Percentiles rank a stretch among this genome's conserved stretches.
These are phyloP conservation scores for Pteromalus puparum DNA, from an alignment of 1,140 invertebrate species.

Conservation along the genomic window DNA sequence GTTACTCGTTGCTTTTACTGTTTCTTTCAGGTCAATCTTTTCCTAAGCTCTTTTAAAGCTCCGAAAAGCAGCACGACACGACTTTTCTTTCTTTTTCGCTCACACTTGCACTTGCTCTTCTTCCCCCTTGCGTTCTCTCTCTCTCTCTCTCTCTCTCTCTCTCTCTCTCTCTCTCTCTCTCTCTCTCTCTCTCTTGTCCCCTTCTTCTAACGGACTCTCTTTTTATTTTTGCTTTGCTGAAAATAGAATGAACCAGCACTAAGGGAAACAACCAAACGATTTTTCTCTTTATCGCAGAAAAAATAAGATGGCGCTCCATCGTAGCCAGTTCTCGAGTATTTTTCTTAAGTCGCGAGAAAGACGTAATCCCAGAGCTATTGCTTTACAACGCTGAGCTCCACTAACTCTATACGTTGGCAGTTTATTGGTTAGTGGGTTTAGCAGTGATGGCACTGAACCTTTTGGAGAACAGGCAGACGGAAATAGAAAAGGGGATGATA, in stretches of 20 bases:
- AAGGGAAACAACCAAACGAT: background rate
- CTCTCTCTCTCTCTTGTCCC: background rate
- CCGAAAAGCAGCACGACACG: background rate
- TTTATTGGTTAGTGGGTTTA: conserved; percentile 3
- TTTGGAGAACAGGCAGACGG: background rate
- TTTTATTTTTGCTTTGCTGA: background rate
- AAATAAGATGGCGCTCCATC: conserved; percentile 6
- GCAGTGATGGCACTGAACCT: background rate
- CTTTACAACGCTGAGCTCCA: background rate
- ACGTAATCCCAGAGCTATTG: background rate
- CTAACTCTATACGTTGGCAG: background rate
- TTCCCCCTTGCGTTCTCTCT: background rate
- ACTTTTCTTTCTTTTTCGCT: background rate
- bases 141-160: background rate
- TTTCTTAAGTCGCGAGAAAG: background rate
- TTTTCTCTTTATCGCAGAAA: conserved; percentile 8
- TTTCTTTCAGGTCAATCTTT: conserved; percentile 10
- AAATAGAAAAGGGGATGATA: background rate
- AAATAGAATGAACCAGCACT: background rate
- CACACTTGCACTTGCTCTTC: background rate
- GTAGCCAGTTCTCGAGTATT: background rate
- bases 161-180: background rate
- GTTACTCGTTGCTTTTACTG: background rate
- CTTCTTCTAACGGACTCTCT: background rate
- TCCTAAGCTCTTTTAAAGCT: conserved; percentile 14